Evolutionary conservation across 2,113 vertebrate genomes (phyloP).

Genomic region (Ptilonorhynchus violaceus): DNA sequence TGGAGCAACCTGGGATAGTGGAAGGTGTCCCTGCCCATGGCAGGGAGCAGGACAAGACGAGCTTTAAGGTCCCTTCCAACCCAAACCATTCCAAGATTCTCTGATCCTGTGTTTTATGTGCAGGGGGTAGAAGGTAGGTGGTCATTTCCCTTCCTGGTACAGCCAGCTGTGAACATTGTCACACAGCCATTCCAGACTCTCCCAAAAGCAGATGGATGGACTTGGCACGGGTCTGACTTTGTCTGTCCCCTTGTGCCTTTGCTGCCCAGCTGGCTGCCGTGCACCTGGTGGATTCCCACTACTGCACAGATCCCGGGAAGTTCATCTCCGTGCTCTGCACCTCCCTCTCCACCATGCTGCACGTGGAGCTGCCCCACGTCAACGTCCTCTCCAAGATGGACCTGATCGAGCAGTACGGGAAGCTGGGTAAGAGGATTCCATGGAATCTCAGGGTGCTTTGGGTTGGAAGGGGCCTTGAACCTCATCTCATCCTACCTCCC

Average conservation of each 20-base stretch:
- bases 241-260: background rate
- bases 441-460: background rate
- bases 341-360: slow-evolving; percentile 93
- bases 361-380: slow-evolving; percentile 93
- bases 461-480: background rate
- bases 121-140: background rate
- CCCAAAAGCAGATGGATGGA: background rate
- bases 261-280: slow-evolving; percentile 86
- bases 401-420: slow-evolving; percentile 94
- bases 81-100: background rate
- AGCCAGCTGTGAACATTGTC: too few relatives aligned
- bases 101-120: background rate
- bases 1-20: background rate
- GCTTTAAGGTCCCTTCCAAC: background rate
- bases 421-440: slow-evolving; percentile 78
- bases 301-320: slow-evolving; percentile 94
- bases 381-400: slow-evolving; percentile 98
- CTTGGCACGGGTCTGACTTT: background rate
- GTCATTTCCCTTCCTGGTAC: rapidly evolving
- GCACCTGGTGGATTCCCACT: slow-evolving; percentile 97
- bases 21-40: background rate
- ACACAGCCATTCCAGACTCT: rapidly evolving
- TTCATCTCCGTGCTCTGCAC: slow-evolving; percentile 97
- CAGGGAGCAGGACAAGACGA: background rate
- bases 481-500: background rate